Percentiles rank a stretch among this genome's conserved stretches.
Conservation (phyloP, 30 jellyfish, hydroid and myxozoan genomes). For the Mastigias papua region DNA sequence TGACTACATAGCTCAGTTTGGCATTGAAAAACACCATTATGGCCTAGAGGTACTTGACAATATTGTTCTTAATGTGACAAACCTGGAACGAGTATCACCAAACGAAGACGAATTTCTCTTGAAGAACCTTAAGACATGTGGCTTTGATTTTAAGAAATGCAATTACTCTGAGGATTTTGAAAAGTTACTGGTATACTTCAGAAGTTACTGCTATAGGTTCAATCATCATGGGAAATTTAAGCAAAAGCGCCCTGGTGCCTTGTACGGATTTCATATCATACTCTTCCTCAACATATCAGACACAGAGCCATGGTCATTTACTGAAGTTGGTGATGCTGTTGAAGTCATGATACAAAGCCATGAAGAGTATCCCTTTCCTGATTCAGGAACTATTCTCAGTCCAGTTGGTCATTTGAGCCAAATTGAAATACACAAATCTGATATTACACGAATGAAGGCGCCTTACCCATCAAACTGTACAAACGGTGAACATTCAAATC, state of each 20-base stretch:
- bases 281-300: slow-evolving; percentile 16
- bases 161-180: slow-evolving; percentile 19
- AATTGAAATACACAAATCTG: slow-evolving; percentile 28
- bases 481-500: slow-evolving; percentile 9
- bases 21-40: background rate
- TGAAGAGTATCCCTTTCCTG: slow-evolving; percentile 21
- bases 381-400: slow-evolving; percentile 4
- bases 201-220: slow-evolving; percentile 36
- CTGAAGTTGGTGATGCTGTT: slow-evolving; percentile 39
- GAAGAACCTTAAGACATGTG: slow-evolving; percentile 7
- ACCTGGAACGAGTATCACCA: background rate
- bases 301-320: background rate
- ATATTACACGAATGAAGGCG: slow-evolving; percentile 6
- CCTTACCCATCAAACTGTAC: slow-evolving; percentile 67
- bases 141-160: slow-evolving; percentile 1
- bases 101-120: slow-evolving; percentile 20
- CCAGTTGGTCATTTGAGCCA: slow-evolving; percentile 40
- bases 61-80: background rate
- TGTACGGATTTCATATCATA: background rate
- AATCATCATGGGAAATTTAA: slow-evolving; percentile 25
- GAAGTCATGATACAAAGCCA: slow-evolving; percentile 46
- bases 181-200: background rate
- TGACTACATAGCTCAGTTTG: background rate
- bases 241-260: slow-evolving; percentile 36
- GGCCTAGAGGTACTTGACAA: slow-evolving; percentile 9